Base-by-base conservation (phyloP, 2,888 invertebrate genomes). In the Lepidocyrtoides sp. region DNA sequence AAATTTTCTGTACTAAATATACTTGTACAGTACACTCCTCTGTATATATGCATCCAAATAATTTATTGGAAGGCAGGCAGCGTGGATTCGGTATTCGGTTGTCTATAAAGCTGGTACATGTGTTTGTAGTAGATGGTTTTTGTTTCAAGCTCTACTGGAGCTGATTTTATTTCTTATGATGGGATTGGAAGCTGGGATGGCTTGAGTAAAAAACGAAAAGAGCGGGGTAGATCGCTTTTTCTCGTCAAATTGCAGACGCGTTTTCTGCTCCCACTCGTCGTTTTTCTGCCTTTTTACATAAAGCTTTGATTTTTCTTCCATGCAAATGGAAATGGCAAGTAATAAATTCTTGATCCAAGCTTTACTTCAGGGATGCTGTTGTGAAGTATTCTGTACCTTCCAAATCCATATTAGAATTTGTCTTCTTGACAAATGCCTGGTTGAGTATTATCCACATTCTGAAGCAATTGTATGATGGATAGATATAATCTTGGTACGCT, bases 241-340 rank as follows among this genome's bases (percentile, higher is more conserved):
- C 17, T 14, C 8, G 54, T 44, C 44, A 44, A 12, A 44, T 44
- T 44, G 44, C 20, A 54, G 20, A 54, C 8, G n/a, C 54, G 54
- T 1, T 54, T 20, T 20, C 54, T 20, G 8, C 54, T 54, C 54
- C 14, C 54, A 54, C 17, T 54, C 54, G 8, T 1, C 20, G 5
- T 41, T 41, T 54, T 20, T 32, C 72, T 72, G 7, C 14, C 17
- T 36, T 36, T 72, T 41, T 41, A 36, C 17, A 20, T 7, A 3
- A 41, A 48, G 77, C 44, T 66, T 82, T 88, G 81, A 69, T 82
- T 88, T 82, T 77, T 44, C 81, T 54, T 26, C 69, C 60, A 41
- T 88, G 69, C 72, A 72, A 88, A 88, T 88, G 88, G 88, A 69
- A 88, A 88, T 88, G 88, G 36, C 82, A 88, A 88, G 82, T 72